These are phyloP conservation scores for Catocala fraxini DNA, from an alignment of 2,888 invertebrate genomes.

Conservation along the genomic window DNA sequence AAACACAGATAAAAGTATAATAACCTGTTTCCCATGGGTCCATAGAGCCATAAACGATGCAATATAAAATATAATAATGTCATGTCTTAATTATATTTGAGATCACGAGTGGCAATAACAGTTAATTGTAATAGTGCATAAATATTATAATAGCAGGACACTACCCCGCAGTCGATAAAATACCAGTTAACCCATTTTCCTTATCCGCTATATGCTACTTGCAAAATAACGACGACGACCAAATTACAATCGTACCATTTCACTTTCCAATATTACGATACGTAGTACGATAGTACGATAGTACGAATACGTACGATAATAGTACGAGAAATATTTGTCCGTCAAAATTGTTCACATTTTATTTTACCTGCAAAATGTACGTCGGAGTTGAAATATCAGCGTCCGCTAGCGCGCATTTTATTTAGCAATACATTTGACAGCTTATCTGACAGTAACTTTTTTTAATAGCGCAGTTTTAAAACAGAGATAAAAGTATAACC, in stretches of 20 bases:
- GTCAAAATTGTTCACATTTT: slow-evolving; percentile 3
- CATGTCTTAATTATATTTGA: slow-evolving; percentile 16
- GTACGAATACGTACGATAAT: no score
- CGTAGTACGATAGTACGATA: no score
- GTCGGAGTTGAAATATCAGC: slow-evolving; percentile 31
- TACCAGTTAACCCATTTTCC: slow-evolving; percentile 10
- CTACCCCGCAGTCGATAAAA: slow-evolving; percentile 21
- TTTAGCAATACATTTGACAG: slow-evolving; percentile 48
- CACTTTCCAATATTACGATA: not conserved
- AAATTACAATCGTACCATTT: not conserved
- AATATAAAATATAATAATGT: slow-evolving; percentile 17
- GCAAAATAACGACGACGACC: not conserved
- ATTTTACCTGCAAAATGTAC: slow-evolving; percentile 33
- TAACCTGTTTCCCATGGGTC: slow-evolving; percentile 3
- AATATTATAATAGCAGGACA: slow-evolving; percentile 18
- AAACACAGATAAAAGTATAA: not conserved
- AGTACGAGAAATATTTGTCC: not conserved
- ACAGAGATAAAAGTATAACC: slow-evolving; percentile 31
- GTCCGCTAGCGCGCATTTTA: slow-evolving; percentile 27
- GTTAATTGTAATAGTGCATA: slow-evolving; percentile 30
- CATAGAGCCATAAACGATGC: slow-evolving; percentile 19
- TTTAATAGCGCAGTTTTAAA: slow-evolving; percentile 45
- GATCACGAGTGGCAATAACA: slow-evolving; percentile 17
- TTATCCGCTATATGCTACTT: not conserved
- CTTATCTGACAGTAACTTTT: slow-evolving; percentile 46